These are phyloP conservation scores for Dimorphilus gyrociliatus DNA, from an alignment of 2,888 invertebrate genomes.

Conservation along the genomic window DNA sequence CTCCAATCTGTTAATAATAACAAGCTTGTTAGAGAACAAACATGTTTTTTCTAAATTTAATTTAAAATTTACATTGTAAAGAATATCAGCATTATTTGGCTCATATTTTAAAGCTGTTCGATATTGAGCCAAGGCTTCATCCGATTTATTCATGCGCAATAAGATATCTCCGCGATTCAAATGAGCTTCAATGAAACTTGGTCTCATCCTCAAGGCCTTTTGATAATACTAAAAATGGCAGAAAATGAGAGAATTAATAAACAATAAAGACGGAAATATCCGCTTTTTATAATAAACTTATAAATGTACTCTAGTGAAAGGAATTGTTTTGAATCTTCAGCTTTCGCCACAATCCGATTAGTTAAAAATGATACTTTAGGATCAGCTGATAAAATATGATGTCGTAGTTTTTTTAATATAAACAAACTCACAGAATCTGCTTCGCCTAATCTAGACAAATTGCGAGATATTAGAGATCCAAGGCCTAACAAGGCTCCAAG, in stretches of 20 bases:
- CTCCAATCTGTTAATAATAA: constrained; percentile 50
- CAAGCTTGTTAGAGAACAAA: no score
- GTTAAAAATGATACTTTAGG: no score
- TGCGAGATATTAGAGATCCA: constrained; percentile 80
- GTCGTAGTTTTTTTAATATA: constrained; percentile 2
- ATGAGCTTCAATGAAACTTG: constrained; percentile 81
- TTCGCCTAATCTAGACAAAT: constrained; percentile 74
- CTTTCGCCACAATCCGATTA: no score
- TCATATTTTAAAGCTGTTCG: constrained; percentile 80
- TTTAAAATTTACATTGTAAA: constrained; percentile 34
- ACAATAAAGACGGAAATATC: constrained; percentile 66
- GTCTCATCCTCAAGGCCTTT: constrained; percentile 90
- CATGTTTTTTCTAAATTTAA: constrained; percentile 3
- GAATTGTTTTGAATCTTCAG: no score
- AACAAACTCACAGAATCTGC: constrained; percentile 55
- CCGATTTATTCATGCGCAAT: constrained; percentile 70
- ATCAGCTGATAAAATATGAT: constrained; percentile 17
- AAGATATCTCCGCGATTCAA: constrained; percentile 91
- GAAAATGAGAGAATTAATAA: constrained; percentile 57
- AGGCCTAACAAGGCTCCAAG: constrained; percentile 86
- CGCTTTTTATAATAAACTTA: no score
- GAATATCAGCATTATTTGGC: constrained; percentile 34
- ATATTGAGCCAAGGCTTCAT: constrained; percentile 85
- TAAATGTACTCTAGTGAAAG: no score
- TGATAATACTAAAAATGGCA: constrained; percentile 50